Conservation (phyloP, 2,888 invertebrate species). For the Melinaea menophilus region DNA sequence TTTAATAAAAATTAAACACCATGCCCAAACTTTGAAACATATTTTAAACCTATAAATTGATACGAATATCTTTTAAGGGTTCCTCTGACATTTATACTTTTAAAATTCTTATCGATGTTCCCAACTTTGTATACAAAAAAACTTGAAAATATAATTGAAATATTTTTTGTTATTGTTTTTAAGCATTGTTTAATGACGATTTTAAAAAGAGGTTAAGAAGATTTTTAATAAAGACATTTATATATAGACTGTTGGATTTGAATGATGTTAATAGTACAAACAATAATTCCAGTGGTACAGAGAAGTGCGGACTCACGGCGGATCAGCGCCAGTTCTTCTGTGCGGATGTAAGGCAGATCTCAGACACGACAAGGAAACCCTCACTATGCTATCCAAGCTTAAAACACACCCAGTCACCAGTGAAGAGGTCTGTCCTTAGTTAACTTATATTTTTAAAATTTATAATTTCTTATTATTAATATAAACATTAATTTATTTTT, state of each 20-base stretch:
- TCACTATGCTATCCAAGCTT: constrained; percentile 75
- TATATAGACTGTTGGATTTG: background rate
- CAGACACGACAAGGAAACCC: constrained; percentile 78
- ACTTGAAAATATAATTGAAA: no score
- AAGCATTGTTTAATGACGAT: no score
- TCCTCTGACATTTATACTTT: no score
- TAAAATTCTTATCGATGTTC: no score
- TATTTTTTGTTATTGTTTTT: no score
- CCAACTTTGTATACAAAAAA: no score
- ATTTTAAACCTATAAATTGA: background rate
- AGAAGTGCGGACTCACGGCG: constrained; percentile 80
- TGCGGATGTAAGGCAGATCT: constrained; percentile 83
- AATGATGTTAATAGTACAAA: background rate
- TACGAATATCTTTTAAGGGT: no score
- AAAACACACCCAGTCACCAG: constrained; percentile 78
- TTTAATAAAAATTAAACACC: background rate
- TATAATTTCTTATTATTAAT: background rate
- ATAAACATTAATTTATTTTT: background rate
- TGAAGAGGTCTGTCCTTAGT: constrained; percentile 65
- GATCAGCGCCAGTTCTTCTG: constrained; percentile 79
- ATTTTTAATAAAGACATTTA: background rate
- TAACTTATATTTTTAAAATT: background rate
- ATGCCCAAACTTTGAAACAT: background rate
- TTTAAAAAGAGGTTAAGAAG: background rate
- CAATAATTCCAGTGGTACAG: constrained; percentile 78